These are phyloP conservation scores for Burhinus oedicnemus DNA, from an alignment of 2,113 vertebrate genomes.

Conservation along the genomic window DNA sequence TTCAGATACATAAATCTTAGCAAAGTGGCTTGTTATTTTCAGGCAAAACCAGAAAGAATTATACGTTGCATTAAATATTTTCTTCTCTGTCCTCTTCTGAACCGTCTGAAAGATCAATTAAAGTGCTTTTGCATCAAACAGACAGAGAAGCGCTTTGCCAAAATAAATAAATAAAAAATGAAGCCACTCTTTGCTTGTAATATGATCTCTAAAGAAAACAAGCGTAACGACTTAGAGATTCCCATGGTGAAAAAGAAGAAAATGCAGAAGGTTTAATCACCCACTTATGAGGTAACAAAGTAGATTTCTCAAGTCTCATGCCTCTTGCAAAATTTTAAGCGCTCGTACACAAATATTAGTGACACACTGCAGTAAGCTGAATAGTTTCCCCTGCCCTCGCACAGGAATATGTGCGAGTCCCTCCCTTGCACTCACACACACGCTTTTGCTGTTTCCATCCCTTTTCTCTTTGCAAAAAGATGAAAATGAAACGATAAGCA, in stretches of 20 bases:
- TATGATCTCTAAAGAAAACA: not conserved
- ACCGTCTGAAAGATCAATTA: not conserved
- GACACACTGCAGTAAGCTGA: not conserved
- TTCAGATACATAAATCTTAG: not conserved
- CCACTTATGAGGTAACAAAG: not conserved
- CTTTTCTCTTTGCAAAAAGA: not conserved
- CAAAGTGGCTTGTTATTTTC: conserved; percentile 16
- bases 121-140: not conserved
- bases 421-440: not conserved
- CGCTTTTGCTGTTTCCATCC: not conserved
- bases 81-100: not conserved
- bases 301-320: not conserved
- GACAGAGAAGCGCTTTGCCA: not conserved
- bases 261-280: conserved; percentile 2
- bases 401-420: not conserved
- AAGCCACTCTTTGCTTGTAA: not conserved
- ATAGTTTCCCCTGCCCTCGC: not conserved
- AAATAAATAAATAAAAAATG: not conserved
- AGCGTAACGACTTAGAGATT: not conserved
- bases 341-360: not conserved
- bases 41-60: conserved; percentile 24
- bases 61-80: not conserved
- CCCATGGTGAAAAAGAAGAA: not conserved
- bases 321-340: not conserved
- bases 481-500: not conserved